phyloP scores from a whole-genome alignment of 23 tunicate species.

The Trididemnum miniatum region DNA sequence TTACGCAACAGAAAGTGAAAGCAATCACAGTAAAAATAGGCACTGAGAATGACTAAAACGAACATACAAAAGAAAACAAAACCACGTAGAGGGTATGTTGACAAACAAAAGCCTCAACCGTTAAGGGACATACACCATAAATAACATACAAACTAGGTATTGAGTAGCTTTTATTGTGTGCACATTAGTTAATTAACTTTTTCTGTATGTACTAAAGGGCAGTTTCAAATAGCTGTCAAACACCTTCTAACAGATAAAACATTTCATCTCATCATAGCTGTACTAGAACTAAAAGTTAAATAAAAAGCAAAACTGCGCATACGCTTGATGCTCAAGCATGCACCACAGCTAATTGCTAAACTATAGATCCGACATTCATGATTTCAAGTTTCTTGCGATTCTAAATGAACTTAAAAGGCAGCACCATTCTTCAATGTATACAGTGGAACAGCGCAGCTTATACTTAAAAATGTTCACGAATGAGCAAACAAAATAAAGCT shows the following conservation, averaged over 20 bases:
- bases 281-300: too few species aligned
- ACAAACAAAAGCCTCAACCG: conserved; percentile 22
- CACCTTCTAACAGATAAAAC: not conserved
- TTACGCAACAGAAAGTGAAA: not conserved
- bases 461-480: too few species aligned
- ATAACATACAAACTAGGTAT: conserved; percentile 10
- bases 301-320: too few species aligned
- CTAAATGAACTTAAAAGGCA: too few species aligned
- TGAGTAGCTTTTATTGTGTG: not conserved
- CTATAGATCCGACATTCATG: too few species aligned
- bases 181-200: not conserved
- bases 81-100: not conserved
- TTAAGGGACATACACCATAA: not conserved
- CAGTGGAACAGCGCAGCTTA: not conserved
- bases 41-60: conserved; percentile 29
- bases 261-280: conserved; percentile 19
- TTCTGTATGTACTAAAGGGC: not conserved
- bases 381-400: too few species aligned
- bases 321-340: too few species aligned
- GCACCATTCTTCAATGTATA: too few species aligned
- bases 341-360: too few species aligned
- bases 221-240: conserved; percentile 3
- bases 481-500: too few species aligned
- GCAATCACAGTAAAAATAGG: conserved; percentile 42
- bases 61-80: not conserved